A percentile compares a stretch with the other conserved stretches of the same genome.
Evolutionary conservation across 2,888 invertebrate genomes (phyloP).

Genomic region (Philonicus albiceps): DNA sequence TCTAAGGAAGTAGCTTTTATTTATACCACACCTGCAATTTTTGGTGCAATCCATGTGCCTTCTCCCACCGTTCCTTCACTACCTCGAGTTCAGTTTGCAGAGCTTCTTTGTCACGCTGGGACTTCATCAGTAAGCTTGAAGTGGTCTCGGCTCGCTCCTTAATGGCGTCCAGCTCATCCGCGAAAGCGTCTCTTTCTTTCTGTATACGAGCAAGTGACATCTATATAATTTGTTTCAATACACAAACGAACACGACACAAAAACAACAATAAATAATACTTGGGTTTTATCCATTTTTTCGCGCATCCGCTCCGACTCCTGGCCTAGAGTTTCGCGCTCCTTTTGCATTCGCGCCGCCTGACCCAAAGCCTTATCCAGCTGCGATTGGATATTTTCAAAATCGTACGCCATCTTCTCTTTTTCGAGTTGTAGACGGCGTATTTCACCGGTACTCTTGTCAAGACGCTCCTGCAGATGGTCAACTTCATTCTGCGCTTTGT

Average conservation of each 20-base stretch:
- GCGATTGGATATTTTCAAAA: slow-evolving; percentile 88
- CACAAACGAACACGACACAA: slow-evolving; percentile 49
- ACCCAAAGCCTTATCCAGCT: slow-evolving; percentile 88
- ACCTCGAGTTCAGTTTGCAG: slow-evolving; percentile 86
- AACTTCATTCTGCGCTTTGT: slow-evolving; percentile 88
- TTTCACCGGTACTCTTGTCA: slow-evolving; percentile 83
- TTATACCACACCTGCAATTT: slow-evolving; percentile 73
- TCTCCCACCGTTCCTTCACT: slow-evolving; percentile 87
- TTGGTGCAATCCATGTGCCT: slow-evolving; percentile 82
- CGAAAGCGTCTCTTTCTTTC: slow-evolving; percentile 85
- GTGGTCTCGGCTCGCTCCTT: slow-evolving; percentile 85
- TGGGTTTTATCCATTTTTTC: slow-evolving; percentile 91
- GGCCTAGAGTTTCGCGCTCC: slow-evolving; percentile 83
- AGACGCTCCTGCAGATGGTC: slow-evolving; percentile 89
- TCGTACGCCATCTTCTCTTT: slow-evolving; percentile 91
- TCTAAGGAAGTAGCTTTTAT: not conserved
- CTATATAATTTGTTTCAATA: slow-evolving; percentile 63
- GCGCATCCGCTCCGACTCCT: slow-evolving; percentile 84
- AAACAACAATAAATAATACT: slow-evolving; percentile 64
- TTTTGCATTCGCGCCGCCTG: slow-evolving; percentile 88
- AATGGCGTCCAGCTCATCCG: slow-evolving; percentile 81
- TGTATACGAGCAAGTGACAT: slow-evolving; percentile 82
- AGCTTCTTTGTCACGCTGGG: slow-evolving; percentile 84
- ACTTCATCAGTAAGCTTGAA: slow-evolving; percentile 81
- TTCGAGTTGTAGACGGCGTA: slow-evolving; percentile 78